Evolutionary conservation across 2,113 vertebrate species (phyloP).

Genomic region (Numida meleagris): DNA sequence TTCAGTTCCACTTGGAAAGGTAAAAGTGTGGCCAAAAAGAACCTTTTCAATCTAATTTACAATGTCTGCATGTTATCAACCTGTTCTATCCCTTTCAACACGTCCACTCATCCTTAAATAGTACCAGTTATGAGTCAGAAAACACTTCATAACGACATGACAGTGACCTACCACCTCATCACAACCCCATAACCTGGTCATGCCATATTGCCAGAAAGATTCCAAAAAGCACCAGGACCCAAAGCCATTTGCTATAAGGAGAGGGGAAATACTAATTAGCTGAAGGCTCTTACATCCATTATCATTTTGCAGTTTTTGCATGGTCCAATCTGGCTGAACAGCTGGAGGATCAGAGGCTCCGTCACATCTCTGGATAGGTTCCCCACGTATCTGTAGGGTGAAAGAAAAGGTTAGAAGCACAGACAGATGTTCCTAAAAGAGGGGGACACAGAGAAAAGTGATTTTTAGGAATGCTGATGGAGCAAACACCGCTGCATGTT

Average conservation of each 20-base stretch:
- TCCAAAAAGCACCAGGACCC: accelerated
- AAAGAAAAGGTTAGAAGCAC: not conserved
- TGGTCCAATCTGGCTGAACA: slow-evolving; percentile 97
- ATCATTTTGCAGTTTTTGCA: slow-evolving; percentile 99
- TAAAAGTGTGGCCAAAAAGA: accelerated
- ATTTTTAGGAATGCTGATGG: not conserved
- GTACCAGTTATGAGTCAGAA: accelerated
- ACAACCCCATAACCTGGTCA: accelerated
- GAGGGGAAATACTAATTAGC: not conserved
- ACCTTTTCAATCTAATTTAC: not conserved
- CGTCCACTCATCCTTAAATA: no score
- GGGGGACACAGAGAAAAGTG: no score
- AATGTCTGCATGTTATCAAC: accelerated
- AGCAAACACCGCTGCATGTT: accelerated
- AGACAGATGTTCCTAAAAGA: not conserved
- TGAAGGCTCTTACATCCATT: slow-evolving; percentile 89
- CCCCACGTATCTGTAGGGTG: slow-evolving; percentile 90
- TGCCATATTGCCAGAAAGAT: accelerated
- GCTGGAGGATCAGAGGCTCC: slow-evolving; percentile 95
- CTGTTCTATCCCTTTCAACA: accelerated
- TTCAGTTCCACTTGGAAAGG: not conserved
- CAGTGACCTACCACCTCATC: not conserved
- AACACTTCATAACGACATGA: accelerated
- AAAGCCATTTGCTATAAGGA: accelerated
- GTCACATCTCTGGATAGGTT: slow-evolving; percentile 98